These are phyloP conservation scores for Hymenopus coronatus DNA, from an alignment of 2,888 invertebrate species.

Conservation along the genomic window DNA sequence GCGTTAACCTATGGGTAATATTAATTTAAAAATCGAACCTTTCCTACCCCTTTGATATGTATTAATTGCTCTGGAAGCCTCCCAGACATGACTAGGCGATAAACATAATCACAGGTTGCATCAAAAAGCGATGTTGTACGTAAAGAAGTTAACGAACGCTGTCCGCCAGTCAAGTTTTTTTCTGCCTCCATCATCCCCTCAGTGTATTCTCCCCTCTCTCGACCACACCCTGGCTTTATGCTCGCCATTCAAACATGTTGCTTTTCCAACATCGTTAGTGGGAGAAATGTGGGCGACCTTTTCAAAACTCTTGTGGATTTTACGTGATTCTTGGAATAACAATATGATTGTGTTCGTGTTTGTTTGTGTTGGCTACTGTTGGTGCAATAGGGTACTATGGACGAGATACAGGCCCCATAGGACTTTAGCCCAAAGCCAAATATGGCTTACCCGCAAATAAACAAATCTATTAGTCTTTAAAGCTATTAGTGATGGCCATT, in stretches of 20 bases:
- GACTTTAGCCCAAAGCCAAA: too few species aligned
- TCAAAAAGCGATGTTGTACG: background rate
- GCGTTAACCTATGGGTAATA: too few species aligned
- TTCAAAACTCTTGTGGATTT: background rate
- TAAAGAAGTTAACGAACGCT: background rate
- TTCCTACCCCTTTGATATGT: background rate
- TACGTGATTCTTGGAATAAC: background rate
- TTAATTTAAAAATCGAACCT: too few species aligned
- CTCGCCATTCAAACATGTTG: background rate
- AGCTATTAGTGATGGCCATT: too few species aligned
- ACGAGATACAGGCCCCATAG: background rate
- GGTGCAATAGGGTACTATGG: background rate
- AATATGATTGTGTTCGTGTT: background rate
- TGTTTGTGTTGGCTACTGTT: background rate
- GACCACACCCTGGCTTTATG: background rate
- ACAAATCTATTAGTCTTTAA: too few species aligned
- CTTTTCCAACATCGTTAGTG: background rate
- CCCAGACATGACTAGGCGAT: slow-evolving; percentile 19
- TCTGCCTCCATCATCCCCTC: background rate
- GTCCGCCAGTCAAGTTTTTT: background rate
- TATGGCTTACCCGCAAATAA: too few species aligned
- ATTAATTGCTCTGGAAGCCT: background rate
- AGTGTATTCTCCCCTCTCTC: background rate
- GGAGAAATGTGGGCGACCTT: background rate
- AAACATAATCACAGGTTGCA: slow-evolving; percentile 23